Evolutionary conservation across 2,113 vertebrate genomes (phyloP).

Genomic region (Chunga burmeisteri): DNA sequence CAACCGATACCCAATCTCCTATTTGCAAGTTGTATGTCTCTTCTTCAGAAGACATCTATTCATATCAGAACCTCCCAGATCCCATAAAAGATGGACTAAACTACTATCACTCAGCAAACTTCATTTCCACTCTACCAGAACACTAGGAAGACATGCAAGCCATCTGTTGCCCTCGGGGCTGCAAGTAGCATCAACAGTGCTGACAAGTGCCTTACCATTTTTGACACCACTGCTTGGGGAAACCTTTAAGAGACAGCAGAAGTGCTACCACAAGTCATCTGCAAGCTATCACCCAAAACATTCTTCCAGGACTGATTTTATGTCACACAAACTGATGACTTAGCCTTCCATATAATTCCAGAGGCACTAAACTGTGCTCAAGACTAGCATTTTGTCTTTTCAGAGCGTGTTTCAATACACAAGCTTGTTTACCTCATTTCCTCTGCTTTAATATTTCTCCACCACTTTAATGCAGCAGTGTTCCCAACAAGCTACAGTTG

Average conservation of each 20-base stretch:
- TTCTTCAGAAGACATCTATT: background rate
- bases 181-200: background rate
- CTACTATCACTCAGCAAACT: background rate
- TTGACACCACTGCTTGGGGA: background rate
- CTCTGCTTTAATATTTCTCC: background rate
- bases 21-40: fast-evolving
- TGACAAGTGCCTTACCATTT: background rate
- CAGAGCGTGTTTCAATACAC: background rate
- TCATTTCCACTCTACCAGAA: background rate
- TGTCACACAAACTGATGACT: background rate
- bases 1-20: background rate
- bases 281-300: background rate
- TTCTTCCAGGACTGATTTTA: background rate
- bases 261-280: background rate
- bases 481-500: background rate
- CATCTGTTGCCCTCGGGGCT: background rate
- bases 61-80: background rate
- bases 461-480: background rate
- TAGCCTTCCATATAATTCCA: background rate
- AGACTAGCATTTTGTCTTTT: background rate
- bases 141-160: background rate
- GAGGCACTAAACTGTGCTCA: background rate
- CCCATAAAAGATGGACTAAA: background rate
- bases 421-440: background rate
- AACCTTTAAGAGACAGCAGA: background rate